A percentile compares a stretch with the other conserved stretches of the same genome.
These are phyloP conservation scores for Napeogenes inachia DNA, from an alignment of 2,888 invertebrate genomes.

Conservation along the genomic window DNA sequence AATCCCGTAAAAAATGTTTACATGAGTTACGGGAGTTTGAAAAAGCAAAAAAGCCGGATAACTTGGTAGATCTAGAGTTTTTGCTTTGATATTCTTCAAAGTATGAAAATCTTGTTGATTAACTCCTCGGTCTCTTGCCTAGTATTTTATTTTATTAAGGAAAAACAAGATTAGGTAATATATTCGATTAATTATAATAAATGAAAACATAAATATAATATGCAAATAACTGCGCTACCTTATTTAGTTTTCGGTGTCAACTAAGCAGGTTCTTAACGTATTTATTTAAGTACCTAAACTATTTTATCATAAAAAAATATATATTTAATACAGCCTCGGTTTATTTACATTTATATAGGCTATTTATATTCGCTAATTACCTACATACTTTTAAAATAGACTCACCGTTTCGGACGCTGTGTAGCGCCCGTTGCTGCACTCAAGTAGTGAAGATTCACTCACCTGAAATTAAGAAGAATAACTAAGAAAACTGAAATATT, in stretches of 20 bases:
- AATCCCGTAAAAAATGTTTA: constrained; percentile 40
- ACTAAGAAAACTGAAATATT: constrained; percentile 17
- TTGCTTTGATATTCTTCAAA: constrained; percentile 61
- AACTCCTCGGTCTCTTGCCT: constrained; percentile 52
- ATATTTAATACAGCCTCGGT: too few species aligned
- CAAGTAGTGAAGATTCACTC: constrained; percentile 77
- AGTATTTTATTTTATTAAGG: constrained; percentile 23
- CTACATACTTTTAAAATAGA: constrained; percentile 35
- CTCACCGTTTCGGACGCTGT: constrained; percentile 76
- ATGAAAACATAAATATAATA: background rate
- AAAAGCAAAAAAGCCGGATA: constrained; percentile 44
- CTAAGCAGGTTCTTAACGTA: too few species aligned
- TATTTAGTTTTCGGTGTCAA: too few species aligned
- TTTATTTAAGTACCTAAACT: too few species aligned
- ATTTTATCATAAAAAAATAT: too few species aligned
- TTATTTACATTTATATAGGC: background rate
- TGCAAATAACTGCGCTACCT: too few species aligned
- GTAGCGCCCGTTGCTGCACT: constrained; percentile 77
- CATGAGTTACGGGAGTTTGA: constrained; percentile 42
- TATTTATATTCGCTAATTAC: constrained; percentile 14
- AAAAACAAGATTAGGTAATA: background rate
- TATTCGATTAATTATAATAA: background rate
- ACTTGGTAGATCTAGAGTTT: constrained; percentile 54
- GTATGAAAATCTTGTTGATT: constrained; percentile 66
- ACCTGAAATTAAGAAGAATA: constrained; percentile 58